A percentile compares a stretch with the other conserved stretches of the same genome.
phyloP scores from a whole-genome alignment of 2,797 vertebrate species.

The Pantherophis alleghaniensis region DNA sequence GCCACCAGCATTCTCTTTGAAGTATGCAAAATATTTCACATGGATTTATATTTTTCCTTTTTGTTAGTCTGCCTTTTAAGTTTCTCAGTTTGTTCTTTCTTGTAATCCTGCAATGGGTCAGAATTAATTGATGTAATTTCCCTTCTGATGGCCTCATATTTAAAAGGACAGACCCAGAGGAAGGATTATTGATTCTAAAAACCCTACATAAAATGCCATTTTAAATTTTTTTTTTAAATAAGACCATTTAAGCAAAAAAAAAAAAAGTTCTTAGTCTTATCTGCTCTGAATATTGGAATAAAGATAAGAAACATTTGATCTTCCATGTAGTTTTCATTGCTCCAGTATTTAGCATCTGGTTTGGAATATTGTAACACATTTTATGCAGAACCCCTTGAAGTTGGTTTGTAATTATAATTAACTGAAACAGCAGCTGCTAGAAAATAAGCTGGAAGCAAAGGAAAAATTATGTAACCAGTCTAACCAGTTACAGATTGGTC shows the following conservation, averaged over 20 bases:
- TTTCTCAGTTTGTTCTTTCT: conserved; percentile 44
- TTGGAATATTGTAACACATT: background rate
- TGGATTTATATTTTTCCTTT: conserved; percentile 34
- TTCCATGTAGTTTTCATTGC: background rate
- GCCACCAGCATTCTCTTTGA: conserved; percentile 54
- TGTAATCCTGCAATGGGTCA: conserved; percentile 48
- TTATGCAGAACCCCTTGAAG: background rate
- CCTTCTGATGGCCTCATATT: conserved; percentile 44
- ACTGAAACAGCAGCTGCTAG: background rate
- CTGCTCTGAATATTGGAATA: background rate
- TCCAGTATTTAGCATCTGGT: background rate
- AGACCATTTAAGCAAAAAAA: background rate
- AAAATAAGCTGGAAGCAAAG: background rate
- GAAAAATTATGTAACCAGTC: background rate
- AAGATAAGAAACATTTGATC: background rate
- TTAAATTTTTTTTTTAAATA: background rate
- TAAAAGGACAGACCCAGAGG: conserved; percentile 23
- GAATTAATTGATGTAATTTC: conserved; percentile 55
- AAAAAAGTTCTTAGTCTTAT: background rate
- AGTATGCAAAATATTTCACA: conserved; percentile 52
- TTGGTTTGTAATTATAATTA: background rate
- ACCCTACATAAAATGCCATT: background rate
- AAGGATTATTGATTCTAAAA: background rate
- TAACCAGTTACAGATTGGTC: background rate
- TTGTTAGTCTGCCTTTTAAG: conserved; percentile 42